These are phyloP conservation scores for Peromyscus aztecus DNA, from an alignment of 2,797 vertebrate species.

Conservation along the genomic window DNA sequence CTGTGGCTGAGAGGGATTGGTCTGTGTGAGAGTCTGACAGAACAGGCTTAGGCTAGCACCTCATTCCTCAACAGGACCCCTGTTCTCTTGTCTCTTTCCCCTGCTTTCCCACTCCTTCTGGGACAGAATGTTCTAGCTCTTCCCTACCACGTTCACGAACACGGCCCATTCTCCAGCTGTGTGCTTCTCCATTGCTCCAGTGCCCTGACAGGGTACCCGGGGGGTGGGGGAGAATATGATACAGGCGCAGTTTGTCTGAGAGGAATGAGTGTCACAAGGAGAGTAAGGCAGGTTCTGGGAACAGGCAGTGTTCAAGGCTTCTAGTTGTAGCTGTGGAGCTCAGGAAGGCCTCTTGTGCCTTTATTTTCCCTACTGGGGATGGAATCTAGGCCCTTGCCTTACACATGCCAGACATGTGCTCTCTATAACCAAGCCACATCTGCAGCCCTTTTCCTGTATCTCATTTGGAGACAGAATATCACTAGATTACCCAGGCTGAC, in stretches of 20 bases:
- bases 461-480: background rate
- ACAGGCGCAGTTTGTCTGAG: background rate
- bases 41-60: background rate
- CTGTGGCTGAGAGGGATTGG: background rate
- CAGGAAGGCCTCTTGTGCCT: background rate
- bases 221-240: background rate
- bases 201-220: fast-evolving
- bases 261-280: fast-evolving
- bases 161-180: background rate
- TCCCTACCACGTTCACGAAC: too few relatives aligned
- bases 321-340: background rate
- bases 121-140: background rate
- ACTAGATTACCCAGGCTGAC: too few relatives aligned
- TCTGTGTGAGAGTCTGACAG: background rate
- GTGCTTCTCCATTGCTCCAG: background rate
- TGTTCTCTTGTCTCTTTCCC: background rate
- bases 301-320: fast-evolving
- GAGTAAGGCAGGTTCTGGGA: background rate
- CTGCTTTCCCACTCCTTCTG: background rate
- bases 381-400: background rate
- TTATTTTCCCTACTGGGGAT: background rate
- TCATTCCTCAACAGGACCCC: background rate
- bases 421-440: background rate
- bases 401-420: background rate
- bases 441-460: background rate